These are phyloP conservation scores for Sesia apiformis DNA, from an alignment of 2,888 invertebrate genomes.

Conservation along the genomic window DNA sequence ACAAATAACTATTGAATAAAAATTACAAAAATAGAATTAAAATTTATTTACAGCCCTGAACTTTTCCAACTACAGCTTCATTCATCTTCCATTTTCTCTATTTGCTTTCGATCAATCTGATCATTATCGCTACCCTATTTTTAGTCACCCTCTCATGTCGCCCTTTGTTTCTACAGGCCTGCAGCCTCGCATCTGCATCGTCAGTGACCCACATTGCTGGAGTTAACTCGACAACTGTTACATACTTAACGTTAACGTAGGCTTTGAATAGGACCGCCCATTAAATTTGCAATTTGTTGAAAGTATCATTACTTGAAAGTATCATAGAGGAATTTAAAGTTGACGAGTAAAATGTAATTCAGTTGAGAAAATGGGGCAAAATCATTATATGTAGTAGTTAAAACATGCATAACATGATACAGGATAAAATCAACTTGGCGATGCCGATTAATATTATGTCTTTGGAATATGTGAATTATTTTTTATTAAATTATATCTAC, in stretches of 20 bases:
- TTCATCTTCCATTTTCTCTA: neutral
- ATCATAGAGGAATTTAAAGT: too few species aligned
- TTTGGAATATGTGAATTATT: too few species aligned
- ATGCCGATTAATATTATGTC: too few species aligned
- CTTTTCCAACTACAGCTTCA: neutral
- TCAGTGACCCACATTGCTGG: constrained; percentile 52
- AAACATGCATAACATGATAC: too few species aligned
- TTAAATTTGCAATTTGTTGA: neutral
- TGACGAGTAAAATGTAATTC: too few species aligned
- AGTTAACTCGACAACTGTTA: constrained; percentile 30
- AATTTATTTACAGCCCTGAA: neutral
- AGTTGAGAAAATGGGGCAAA: too few species aligned
- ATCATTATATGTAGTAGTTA: too few species aligned
- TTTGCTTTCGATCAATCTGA: neutral
- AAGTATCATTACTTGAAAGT: too few species aligned
- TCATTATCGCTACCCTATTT: constrained; percentile 17
- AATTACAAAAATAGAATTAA: neutral
- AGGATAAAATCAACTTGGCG: too few species aligned
- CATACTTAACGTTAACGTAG: constrained; percentile 18
- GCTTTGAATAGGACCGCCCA: neutral
- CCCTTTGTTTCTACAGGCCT: constrained; percentile 44
- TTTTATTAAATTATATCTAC: too few species aligned
- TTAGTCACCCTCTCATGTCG: constrained; percentile 37
- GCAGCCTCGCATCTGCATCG: constrained; percentile 35
- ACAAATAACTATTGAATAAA: too few species aligned